Percentiles rank a stretch among this genome's conserved stretches.
Conservation (phyloP, 2,113 vertebrate genomes). For the Elgaria multicarinata region DNA sequence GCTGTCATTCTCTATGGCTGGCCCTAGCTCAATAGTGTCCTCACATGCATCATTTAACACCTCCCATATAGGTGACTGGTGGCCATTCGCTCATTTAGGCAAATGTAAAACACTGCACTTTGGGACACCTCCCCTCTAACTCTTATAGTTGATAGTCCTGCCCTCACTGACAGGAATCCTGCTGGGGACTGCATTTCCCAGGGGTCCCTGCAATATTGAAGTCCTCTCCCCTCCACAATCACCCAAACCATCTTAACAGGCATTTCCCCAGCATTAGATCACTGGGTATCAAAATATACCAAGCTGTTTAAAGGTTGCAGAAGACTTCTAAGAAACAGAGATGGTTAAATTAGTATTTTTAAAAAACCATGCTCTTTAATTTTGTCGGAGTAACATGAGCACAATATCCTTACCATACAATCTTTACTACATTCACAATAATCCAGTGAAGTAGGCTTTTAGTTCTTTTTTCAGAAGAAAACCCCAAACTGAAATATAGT, state of each 20-base stretch:
- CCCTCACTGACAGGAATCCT: no score
- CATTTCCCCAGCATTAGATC: neutral
- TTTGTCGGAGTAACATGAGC: neutral
- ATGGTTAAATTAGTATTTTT: neutral
- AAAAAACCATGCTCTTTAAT: neutral
- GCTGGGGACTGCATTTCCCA: neutral
- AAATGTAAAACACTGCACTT: neutral
- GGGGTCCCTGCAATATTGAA: neutral
- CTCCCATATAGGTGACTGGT: neutral
- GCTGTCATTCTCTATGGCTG: neutral
- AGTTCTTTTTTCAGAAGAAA: neutral
- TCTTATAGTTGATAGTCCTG: neutral
- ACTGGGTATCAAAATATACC: neutral
- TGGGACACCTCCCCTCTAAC: neutral
- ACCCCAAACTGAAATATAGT: neutral
- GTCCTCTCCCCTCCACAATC: neutral
- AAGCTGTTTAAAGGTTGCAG: neutral
- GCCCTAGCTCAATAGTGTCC: neutral
- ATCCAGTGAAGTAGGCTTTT: neutral
- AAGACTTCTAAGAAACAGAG: neutral
- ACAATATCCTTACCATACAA: neutral
- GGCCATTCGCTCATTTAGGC: neutral
- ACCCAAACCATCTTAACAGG: neutral
- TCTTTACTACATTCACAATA: neutral
- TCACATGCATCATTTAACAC: neutral